Evolutionary conservation across 2,113 vertebrate species (phyloP).

Genomic region (Dipodomys ordii): DNA sequence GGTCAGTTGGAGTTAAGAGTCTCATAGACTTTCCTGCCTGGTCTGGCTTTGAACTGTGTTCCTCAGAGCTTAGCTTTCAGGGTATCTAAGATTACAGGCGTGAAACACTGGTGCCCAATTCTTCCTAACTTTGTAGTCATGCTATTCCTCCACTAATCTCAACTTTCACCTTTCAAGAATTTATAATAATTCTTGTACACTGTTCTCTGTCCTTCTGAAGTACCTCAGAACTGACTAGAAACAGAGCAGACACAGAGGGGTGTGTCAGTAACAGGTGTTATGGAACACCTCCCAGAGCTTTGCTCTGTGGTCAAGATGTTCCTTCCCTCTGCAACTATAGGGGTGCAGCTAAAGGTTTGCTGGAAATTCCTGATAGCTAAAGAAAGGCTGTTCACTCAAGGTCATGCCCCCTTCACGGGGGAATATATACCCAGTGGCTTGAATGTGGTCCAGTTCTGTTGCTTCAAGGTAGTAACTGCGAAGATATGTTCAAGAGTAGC

Average conservation of each 20-base stretch:
- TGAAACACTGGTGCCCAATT: too few relatives aligned
- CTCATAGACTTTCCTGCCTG: too few relatives aligned
- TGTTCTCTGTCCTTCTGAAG: neutral
- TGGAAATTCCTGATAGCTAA: neutral
- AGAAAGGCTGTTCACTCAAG: neutral
- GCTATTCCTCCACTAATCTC: neutral
- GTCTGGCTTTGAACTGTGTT: too few relatives aligned
- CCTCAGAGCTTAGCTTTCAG: too few relatives aligned
- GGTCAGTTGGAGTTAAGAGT: too few relatives aligned
- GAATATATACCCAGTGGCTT: neutral
- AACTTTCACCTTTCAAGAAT: neutral
- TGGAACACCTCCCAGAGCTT: neutral
- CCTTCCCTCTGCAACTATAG: neutral
- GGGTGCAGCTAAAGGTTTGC: neutral
- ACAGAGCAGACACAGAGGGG: neutral
- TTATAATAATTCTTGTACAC: neutral
- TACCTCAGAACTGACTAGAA: neutral
- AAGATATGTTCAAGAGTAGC: neutral
- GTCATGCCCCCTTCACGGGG: neutral
- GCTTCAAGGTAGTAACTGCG: neutral
- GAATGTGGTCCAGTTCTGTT: neutral
- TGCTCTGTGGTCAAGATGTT: neutral
- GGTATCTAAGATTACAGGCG: too few relatives aligned
- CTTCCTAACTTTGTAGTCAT: neutral
- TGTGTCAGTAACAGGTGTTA: neutral